These are phyloP conservation scores for Alectura lathami DNA, from an alignment of 2,113 vertebrate genomes.

Conservation along the genomic window DNA sequence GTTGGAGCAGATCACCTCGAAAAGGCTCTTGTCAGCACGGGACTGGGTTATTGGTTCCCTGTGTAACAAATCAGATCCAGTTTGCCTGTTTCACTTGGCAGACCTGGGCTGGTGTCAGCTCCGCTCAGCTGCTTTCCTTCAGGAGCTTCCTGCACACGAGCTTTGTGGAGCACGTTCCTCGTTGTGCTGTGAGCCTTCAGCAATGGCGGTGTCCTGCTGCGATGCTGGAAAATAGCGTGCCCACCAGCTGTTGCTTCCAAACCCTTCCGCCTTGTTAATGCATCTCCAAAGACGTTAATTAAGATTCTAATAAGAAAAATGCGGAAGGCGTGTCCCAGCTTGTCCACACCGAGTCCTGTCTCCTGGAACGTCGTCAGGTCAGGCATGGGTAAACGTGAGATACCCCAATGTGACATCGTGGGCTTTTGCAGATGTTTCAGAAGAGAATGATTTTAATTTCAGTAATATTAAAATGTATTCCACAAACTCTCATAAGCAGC, in stretches of 20 bases:
- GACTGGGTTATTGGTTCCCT: not conserved
- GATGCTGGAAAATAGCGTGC: not conserved
- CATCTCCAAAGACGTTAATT: not conserved
- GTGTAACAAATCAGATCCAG: not conserved
- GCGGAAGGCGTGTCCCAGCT: not conserved
- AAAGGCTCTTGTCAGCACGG: rapidly evolving
- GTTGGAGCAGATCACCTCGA: not conserved
- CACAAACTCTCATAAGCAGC: not conserved
- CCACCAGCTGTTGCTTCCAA: not conserved
- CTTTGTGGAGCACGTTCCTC: not conserved
- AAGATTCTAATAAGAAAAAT: not conserved
- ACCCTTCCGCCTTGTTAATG: not conserved
- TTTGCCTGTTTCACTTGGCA: not conserved
- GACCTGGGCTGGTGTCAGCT: not conserved
- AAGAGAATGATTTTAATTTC: not conserved
- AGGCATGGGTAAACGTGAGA: not conserved
- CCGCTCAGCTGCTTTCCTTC: rapidly evolving
- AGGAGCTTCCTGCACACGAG: not conserved
- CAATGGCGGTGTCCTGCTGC: not conserved
- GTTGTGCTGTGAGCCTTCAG: not conserved
- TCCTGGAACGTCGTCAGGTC: not conserved
- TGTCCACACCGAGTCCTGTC: not conserved
- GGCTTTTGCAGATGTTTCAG: not conserved
- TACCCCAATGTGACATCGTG: not conserved
- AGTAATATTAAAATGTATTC: not conserved